Percentiles rank a stretch among this genome's conserved stretches.
Conservation (phyloP, 2,113 vertebrate genomes). For the Physeter macrocephalus region DNA sequence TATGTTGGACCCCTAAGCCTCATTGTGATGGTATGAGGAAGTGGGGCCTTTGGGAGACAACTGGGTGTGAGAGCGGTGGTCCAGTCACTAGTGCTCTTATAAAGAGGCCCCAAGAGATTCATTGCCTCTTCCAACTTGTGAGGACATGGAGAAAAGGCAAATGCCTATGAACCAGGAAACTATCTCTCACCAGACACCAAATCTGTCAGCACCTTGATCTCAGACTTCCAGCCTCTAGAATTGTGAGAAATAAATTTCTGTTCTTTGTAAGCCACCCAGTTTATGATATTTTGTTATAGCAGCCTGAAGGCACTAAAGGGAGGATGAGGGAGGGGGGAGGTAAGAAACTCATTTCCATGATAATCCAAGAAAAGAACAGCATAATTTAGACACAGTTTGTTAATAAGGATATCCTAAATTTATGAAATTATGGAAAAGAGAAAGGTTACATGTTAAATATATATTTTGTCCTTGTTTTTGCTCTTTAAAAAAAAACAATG, state of each 20-base stretch:
- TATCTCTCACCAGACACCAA: neutral
- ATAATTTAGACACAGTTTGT: neutral
- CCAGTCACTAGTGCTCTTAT: neutral
- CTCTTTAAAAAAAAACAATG: neutral
- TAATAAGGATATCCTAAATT: neutral
- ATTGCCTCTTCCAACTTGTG: neutral
- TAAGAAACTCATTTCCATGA: neutral
- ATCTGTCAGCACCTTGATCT: neutral
- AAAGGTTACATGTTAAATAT: neutral
- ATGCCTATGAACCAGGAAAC: neutral
- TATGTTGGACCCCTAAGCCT: neutral
- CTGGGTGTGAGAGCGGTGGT: neutral
- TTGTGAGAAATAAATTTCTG: neutral
- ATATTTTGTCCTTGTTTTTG: neutral
- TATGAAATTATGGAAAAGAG: neutral
- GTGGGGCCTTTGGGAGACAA: neutral
- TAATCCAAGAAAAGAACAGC: neutral
- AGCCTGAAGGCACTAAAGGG: neutral
- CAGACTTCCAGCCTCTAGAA: neutral
- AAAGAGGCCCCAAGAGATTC: neutral
- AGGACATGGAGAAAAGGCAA: neutral
- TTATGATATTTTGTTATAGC: neutral
- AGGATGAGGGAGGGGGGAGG: neutral
- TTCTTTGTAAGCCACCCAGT: neutral
- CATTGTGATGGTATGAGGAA: neutral